phyloP scores from a whole-genome alignment of 1,140 invertebrate species.

The Solen grandis region DNA sequence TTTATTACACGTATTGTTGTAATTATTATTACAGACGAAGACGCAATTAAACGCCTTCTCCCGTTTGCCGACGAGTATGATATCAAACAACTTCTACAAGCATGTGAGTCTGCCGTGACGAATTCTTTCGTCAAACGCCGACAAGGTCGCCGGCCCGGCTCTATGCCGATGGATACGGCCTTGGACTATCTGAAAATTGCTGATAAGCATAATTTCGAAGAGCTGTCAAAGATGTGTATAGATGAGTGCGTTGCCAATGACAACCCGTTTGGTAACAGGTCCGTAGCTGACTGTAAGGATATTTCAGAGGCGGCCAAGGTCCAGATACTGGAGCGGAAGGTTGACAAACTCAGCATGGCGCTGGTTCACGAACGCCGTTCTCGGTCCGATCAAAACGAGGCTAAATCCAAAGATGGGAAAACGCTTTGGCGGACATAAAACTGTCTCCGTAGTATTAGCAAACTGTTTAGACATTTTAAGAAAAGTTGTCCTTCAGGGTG shows the following conservation, averaged over 20 bases:
- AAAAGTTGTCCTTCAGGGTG: no score
- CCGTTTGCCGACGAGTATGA: conserved; percentile 32
- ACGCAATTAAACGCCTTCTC: not conserved
- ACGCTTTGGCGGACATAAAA: conserved; percentile 8
- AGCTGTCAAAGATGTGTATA: conserved; percentile 19
- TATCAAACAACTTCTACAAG: conserved; percentile 15
- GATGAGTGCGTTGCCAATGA: conserved; percentile 34
- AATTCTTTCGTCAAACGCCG: conserved; percentile 18
- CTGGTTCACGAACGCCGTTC: conserved; percentile 1
- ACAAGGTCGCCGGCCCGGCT: conserved; percentile 2
- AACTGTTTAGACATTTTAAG: no score
- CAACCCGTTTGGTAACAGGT: conserved; percentile 10
- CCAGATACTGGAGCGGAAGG: conserved; percentile 18
- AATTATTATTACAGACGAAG: conserved; percentile 1
- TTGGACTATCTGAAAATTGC: conserved; percentile 20
- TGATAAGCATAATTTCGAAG: conserved; percentile 31
- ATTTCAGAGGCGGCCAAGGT: conserved; percentile 22
- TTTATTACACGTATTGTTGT: no score
- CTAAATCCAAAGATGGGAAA: conserved; percentile 4
- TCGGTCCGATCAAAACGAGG: not conserved
- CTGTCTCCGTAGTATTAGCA: no score
- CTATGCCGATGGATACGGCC: conserved; percentile 10
- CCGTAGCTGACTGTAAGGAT: not conserved
- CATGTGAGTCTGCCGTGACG: conserved; percentile 4
- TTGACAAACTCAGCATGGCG: conserved; percentile 8